Percentiles rank a stretch among this genome's conserved stretches.
Evolutionary conservation across 1,140 invertebrate species (phyloP).

Genomic region (Ganaspis sp.): DNA sequence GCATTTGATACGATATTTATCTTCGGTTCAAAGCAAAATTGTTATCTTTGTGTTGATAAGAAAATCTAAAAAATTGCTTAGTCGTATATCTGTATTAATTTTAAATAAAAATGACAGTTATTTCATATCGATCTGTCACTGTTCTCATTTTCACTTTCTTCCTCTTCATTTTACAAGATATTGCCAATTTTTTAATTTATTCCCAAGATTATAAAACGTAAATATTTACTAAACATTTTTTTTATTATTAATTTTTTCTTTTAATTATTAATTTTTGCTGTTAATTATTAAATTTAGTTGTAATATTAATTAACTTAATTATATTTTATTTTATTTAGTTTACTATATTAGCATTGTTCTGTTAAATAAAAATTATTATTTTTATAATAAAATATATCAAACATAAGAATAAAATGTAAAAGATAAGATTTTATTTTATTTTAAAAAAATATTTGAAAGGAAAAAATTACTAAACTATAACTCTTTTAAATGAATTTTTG

Average conservation of each 20-base stretch:
- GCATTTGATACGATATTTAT: slow-evolving; percentile 22
- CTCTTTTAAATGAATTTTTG: no score
- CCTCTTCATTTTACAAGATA: background rate
- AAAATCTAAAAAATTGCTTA: slow-evolving; percentile 29
- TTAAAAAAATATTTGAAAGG: no score
- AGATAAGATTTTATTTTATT: no score
- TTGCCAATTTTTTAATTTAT: background rate
- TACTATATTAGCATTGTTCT: no score
- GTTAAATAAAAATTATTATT: no score
- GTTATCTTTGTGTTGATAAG: slow-evolving; percentile 16
- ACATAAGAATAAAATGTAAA: no score
- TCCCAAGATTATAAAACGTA: background rate
- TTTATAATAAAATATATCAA: no score
- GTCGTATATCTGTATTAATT: slow-evolving; percentile 20
- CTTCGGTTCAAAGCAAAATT: slow-evolving; percentile 21
- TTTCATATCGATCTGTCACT: slow-evolving; percentile 19
- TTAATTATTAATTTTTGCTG: no score
- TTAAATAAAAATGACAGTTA: slow-evolving; percentile 23
- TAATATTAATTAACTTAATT: no score
- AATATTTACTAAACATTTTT: background rate
- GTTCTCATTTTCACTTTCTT: slow-evolving; percentile 12
- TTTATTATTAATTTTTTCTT: background rate
- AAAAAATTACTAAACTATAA: no score
- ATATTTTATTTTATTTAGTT: no score
- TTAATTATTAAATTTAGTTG: no score